Conservation (phyloP, 2,888 invertebrate species). For the Drosophila neonasuta region DNA sequence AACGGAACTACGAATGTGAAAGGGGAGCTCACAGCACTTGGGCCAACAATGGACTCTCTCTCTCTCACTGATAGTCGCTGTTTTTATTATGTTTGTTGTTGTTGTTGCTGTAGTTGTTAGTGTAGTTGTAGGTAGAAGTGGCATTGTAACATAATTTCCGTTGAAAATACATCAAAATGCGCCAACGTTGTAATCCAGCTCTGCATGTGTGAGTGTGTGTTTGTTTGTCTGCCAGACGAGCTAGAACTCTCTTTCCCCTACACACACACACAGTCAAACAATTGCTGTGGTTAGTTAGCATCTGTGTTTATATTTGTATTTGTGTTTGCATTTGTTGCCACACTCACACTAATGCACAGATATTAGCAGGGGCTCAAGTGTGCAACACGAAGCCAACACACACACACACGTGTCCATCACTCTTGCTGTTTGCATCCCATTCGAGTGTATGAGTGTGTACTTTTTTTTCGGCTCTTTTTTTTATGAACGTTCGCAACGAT, state of each 20-base stretch:
- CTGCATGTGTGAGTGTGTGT: conserved; percentile 27
- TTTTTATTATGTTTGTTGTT: conserved; percentile 22
- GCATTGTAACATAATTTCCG: conserved; percentile 73
- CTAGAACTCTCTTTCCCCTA: conserved; percentile 23
- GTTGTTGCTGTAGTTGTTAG: conserved; percentile 22
- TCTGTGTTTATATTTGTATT: conserved; percentile 76
- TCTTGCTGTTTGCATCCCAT: conserved; percentile 51
- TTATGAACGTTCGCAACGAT: conserved; percentile 52
- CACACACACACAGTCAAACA: conserved; percentile 16
- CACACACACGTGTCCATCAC: conserved; percentile 53
- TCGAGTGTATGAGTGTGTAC: conserved; percentile 14
- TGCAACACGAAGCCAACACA: conserved; percentile 1
- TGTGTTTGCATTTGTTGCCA: conserved; percentile 69
- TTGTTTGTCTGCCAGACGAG: conserved; percentile 41
- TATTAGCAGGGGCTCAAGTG: conserved; percentile 12
- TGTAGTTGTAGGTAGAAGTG: conserved; percentile 52
- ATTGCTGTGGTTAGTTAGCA: conserved; percentile 75
- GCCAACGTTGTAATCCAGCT: conserved; percentile 59
- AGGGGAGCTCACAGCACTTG: conserved; percentile 13
- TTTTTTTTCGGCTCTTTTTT: conserved; percentile 11
- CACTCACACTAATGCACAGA: conserved; percentile 30
- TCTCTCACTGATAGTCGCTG: conserved; percentile 15
- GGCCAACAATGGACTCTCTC: conserved; percentile 20
- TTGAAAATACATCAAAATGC: conserved; percentile 72
- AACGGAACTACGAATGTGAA: not conserved